These are phyloP conservation scores for Zophobas atratus DNA, from an alignment of 1,140 invertebrate species.

Conservation along the genomic window DNA sequence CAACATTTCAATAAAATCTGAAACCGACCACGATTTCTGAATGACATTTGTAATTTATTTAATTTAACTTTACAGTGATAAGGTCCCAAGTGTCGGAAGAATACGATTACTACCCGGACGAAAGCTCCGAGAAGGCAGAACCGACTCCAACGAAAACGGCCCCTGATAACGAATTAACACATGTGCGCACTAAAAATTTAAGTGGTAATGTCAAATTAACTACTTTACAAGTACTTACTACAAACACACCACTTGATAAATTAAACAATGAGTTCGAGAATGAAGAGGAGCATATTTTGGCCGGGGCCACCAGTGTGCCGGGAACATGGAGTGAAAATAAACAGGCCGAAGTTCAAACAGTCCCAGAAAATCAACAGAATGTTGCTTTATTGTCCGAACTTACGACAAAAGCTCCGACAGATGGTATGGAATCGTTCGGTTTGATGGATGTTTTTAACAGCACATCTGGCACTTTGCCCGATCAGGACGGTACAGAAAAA, in stretches of 20 bases:
- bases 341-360: conserved; percentile 18
- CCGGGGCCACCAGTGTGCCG: conserved; percentile 7
- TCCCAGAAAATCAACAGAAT: conserved; percentile 32
- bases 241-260: conserved; percentile 17
- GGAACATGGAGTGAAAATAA: conserved; percentile 8
- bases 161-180: conserved; percentile 23
- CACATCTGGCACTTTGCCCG: conserved; percentile 37
- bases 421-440: conserved; percentile 30
- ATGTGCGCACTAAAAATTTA: conserved; percentile 30
- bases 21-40: too few relatives aligned
- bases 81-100: not conserved
- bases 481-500: conserved; percentile 32
- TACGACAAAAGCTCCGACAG: conserved; percentile 33
- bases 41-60: too few relatives aligned
- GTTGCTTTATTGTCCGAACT: conserved; percentile 31
- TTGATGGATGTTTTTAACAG: conserved; percentile 40
- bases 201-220: conserved; percentile 28
- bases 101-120: not conserved
- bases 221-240: not conserved
- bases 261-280: conserved; percentile 26
- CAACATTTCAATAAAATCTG: too few relatives aligned
- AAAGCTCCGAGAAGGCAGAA: not conserved
- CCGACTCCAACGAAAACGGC: not conserved
- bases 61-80: not conserved
- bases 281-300: not conserved